Conservation (phyloP, 2,888 invertebrate species). For the Ischnus inquisitorius region DNA sequence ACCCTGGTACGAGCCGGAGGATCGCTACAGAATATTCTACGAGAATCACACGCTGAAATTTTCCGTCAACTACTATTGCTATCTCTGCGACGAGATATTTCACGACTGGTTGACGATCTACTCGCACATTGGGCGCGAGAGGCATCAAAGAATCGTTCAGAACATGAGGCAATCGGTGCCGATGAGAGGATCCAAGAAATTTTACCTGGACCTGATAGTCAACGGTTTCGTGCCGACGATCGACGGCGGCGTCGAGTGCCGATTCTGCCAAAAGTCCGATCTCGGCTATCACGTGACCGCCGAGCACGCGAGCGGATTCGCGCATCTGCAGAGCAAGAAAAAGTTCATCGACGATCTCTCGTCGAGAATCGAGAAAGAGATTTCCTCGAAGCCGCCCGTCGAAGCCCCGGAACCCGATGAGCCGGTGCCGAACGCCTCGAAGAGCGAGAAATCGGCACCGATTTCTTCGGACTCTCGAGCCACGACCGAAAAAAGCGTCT, state of each 20-base stretch:
- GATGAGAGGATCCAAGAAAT: background rate
- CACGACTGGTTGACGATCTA: background rate
- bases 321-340: background rate
- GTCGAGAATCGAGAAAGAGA: background rate
- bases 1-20: constrained; percentile 1
- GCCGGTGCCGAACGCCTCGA: too few relatives aligned
- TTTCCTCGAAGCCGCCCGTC: background rate
- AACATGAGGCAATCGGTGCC: background rate
- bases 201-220: background rate
- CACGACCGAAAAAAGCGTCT: background rate
- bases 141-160: background rate
- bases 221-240: background rate
- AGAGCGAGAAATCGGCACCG: background rate
- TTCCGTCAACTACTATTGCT: background rate
- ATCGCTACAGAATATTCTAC: constrained; percentile 5
- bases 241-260: background rate
- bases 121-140: background rate
- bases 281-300: background rate
- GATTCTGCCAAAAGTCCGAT: background rate
- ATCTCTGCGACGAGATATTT: constrained; percentile 36
- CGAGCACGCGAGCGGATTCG: background rate
- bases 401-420: background rate
- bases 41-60: background rate
- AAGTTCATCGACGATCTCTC: background rate
- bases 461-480: background rate